Percentiles rank a stretch among this genome's conserved stretches.
Conservation (phyloP, 2,113 vertebrate species). For the Brachyhypopomus occidentalis region DNA sequence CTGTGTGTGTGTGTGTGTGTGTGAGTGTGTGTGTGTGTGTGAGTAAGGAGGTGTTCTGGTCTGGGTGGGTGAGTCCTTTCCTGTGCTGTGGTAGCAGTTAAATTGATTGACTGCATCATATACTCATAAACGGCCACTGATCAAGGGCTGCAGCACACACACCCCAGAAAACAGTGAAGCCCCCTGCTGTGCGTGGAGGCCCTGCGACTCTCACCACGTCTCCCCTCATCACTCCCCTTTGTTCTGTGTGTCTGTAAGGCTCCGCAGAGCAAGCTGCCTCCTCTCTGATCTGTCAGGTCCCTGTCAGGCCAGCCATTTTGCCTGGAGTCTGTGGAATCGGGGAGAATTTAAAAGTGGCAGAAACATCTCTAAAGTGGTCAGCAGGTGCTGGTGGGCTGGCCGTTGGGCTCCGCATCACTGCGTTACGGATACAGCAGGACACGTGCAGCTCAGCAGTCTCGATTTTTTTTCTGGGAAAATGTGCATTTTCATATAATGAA, state of each 20-base stretch:
- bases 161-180: neutral
- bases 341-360: too few species aligned
- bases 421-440: slow-evolving; percentile 58
- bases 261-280: too few species aligned
- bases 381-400: too few species aligned
- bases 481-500: slow-evolving; percentile 65
- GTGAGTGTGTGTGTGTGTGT: slow-evolving; percentile 20
- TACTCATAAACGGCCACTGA: slow-evolving; percentile 20
- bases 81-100: slow-evolving; percentile 32
- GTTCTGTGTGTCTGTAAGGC: too few species aligned
- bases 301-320: too few species aligned
- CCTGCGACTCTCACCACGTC: neutral
- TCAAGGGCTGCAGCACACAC: slow-evolving; percentile 7
- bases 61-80: slow-evolving; percentile 11
- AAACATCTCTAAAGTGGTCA: neutral
- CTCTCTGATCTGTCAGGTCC: too few species aligned
- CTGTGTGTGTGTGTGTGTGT: slow-evolving; percentile 9
- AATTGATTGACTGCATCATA: slow-evolving; percentile 28
- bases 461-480: slow-evolving; percentile 62
- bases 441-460: slow-evolving; percentile 61
- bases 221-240: too few species aligned
- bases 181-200: neutral
- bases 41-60: slow-evolving; percentile 22
- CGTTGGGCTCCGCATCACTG: neutral
- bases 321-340: too few species aligned